Evolutionary conservation across 2,888 invertebrate species (phyloP).

Genomic region (Drosophila mayaguana): DNA sequence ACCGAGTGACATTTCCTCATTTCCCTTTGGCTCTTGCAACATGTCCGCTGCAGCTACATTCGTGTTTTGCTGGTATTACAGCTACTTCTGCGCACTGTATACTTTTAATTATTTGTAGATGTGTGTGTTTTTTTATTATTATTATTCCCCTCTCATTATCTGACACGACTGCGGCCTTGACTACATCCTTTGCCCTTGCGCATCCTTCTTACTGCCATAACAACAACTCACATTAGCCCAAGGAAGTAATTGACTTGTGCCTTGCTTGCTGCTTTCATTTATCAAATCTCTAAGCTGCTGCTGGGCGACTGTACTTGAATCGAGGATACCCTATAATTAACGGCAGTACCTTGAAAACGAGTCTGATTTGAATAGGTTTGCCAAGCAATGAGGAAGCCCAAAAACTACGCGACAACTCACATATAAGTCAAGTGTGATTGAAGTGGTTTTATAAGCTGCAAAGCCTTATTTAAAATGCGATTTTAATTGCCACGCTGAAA

Average conservation of each 20-base stretch:
- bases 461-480: background rate
- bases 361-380: background rate
- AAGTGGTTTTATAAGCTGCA: background rate
- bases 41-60: background rate
- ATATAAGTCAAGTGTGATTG: background rate
- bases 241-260: slow-evolving; percentile 66
- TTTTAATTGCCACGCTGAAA: background rate
- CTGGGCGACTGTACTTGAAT: background rate
- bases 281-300: slow-evolving; percentile 1
- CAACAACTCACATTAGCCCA: slow-evolving; percentile 30
- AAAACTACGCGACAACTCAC: background rate
- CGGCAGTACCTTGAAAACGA: background rate
- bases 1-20: slow-evolving; percentile 21
- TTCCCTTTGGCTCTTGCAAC: slow-evolving; percentile 1
- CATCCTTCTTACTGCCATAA: slow-evolving; percentile 3
- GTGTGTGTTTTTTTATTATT: slow-evolving; percentile 32
- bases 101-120: slow-evolving; percentile 69
- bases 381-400: background rate
- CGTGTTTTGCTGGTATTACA: slow-evolving; percentile 1
- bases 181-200: slow-evolving; percentile 5
- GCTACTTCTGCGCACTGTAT: slow-evolving; percentile 41
- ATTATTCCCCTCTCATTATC: slow-evolving; percentile 37
- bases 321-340: background rate
- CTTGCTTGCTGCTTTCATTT: slow-evolving; percentile 50
- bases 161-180: slow-evolving; percentile 34